phyloP scores from a whole-genome alignment of 2,797 vertebrate genomes.

The Phoebastria nigripes region DNA sequence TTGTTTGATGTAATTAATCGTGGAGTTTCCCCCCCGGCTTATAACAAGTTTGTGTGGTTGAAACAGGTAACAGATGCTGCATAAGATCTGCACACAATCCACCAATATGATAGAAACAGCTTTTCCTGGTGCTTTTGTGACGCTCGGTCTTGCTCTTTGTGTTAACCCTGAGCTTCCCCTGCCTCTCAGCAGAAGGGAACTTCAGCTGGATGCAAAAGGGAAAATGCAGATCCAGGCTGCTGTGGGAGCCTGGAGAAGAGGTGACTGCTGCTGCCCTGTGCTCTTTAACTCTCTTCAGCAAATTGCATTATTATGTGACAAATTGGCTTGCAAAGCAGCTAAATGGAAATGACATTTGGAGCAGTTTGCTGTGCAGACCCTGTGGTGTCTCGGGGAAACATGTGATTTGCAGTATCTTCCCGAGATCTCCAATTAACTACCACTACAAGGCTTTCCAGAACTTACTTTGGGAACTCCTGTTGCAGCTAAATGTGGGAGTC shows the following conservation, averaged over 20 bases:
- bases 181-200: neutral
- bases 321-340: constrained; percentile 49
- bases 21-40: neutral
- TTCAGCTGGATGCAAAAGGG: neutral
- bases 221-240: neutral
- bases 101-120: neutral
- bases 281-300: constrained; percentile 49
- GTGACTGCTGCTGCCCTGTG: neutral
- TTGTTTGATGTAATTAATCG: constrained; percentile 36
- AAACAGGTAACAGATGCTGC: constrained; percentile 25
- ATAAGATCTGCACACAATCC: neutral
- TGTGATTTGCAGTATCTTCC: neutral
- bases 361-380: neutral
- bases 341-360: constrained; percentile 57
- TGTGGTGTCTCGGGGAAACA: neutral
- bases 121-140: neutral
- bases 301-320: constrained; percentile 59
- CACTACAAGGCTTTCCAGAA: neutral
- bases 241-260: neutral
- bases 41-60: neutral
- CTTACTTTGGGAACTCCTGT: constrained; percentile 20
- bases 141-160: neutral
- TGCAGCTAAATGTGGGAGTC: neutral
- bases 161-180: neutral
- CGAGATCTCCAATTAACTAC: neutral